Base-by-base conservation (phyloP, 2,888 invertebrate genomes). In the Nebria brevicollis region DNA sequence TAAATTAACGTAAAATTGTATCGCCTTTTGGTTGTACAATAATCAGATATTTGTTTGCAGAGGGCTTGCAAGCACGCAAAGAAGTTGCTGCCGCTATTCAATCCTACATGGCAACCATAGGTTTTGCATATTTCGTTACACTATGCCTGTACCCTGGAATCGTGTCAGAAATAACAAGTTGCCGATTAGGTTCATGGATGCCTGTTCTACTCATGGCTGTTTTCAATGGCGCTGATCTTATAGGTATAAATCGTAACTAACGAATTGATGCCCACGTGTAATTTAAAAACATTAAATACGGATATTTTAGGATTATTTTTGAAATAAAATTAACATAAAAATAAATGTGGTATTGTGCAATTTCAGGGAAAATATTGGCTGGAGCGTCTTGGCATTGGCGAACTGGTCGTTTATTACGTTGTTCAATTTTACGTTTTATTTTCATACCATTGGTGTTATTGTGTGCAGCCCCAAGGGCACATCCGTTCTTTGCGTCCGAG, bases 71-170 rank as follows among this genome's bases (percentile, higher is more conserved):
- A 78, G 93, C 95, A 0, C 91, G 97, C 54, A 93, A 95, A 92
- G 94, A 94, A 83, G 96, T 97, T 1, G 94, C 96, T 0, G 94
- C 94, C 84, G 92, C 94, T 0, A 95, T 97, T 83, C 97, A 96
- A 89, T 97, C 96, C 0, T 96, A 96, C 89, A 97, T 97, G 97
- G 92, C 95, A 66, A 95, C 96, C 34, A 97, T 97, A 84, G 95
- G 95, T 0, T 89, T 96, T 82, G 96, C 96, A 1, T 97, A 97
- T 88, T 96, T 96, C 87, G 96, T 97, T 0, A 97, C 97, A 0
- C 91, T 97, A 3, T 95, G 95, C 83, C 90, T 97, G 20, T 97
- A 97, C 87, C 97, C 97, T 0, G 97, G 97, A 76, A 96, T 97
- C 75, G 94, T 96, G 80, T 96, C 97, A 0, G 97, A 97, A 88